These are phyloP conservation scores for Noctua pronuba DNA, from an alignment of 2,888 invertebrate genomes.

Conservation along the genomic window DNA sequence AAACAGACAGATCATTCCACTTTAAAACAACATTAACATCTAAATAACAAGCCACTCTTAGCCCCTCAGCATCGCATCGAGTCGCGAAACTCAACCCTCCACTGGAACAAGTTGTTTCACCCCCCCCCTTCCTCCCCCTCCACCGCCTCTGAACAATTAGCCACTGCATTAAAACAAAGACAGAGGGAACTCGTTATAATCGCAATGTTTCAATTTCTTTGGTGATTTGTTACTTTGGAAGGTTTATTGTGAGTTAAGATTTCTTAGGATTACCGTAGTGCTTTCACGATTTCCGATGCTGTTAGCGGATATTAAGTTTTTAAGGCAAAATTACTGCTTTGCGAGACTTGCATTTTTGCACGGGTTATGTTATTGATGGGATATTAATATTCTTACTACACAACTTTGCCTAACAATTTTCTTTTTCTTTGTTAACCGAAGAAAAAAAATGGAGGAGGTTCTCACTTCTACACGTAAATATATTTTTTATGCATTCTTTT, in stretches of 20 bases:
- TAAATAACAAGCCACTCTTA: constrained; percentile 42
- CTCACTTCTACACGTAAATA: too few relatives aligned
- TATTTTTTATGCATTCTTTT: too few relatives aligned
- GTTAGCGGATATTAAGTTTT: too few relatives aligned
- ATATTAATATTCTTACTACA: too few relatives aligned
- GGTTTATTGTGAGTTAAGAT: constrained; percentile 14
- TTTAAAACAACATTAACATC: constrained; percentile 35
- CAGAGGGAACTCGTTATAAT: constrained; percentile 53
- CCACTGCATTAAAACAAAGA: constrained; percentile 57
- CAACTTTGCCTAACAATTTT: too few relatives aligned
- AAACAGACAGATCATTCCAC: constrained; percentile 35
- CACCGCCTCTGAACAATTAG: constrained; percentile 53
- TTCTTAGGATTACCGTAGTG: background rate
- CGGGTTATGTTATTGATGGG: too few relatives aligned
- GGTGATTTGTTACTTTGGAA: constrained; percentile 1
- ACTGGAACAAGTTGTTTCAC: constrained; percentile 35
- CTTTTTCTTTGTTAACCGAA: too few relatives aligned
- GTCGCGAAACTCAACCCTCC: constrained; percentile 28
- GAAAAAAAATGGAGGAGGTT: too few relatives aligned
- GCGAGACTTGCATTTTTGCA: too few relatives aligned
- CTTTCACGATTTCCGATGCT: background rate
- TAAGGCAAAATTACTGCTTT: too few relatives aligned
- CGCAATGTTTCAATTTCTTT: constrained; percentile 34
- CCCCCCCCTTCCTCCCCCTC: background rate
- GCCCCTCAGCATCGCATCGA: constrained; percentile 21